phyloP scores from a whole-genome alignment of 2,113 vertebrate genomes.

The Clarias macrocephalus region DNA sequence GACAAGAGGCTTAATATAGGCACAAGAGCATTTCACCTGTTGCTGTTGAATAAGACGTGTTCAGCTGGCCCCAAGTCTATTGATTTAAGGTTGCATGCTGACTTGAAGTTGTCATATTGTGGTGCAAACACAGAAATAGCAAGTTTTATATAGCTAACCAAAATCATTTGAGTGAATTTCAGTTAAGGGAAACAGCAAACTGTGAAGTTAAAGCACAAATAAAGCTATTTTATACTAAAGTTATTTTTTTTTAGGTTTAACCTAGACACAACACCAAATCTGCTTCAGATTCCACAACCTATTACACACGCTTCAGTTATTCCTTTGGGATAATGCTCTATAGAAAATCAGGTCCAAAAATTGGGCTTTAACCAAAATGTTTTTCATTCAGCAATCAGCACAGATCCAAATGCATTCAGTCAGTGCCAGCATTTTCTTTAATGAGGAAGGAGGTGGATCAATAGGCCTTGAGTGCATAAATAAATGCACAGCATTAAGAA shows the following conservation, averaged over 20 bases:
- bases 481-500: constrained; percentile 3
- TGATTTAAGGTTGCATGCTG: constrained; percentile 39
- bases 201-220: not conserved
- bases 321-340: not conserved
- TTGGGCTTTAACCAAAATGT: constrained; percentile 24
- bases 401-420: constrained; percentile 23
- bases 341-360: constrained; percentile 6
- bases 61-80: constrained; percentile 49
- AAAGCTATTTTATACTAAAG: not conserved
- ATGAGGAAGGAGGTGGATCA: constrained; percentile 21
- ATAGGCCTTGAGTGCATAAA: constrained; percentile 33
- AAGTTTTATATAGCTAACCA: not conserved
- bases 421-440: constrained; percentile 46
- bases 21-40: constrained; percentile 55
- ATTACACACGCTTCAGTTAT: not conserved
- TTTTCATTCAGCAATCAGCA: constrained; percentile 31
- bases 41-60: not conserved
- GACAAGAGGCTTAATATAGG: constrained; percentile 40
- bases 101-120: constrained; percentile 39
- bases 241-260: not conserved
- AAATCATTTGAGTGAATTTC: not conserved
- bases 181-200: not conserved
- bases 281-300: not conserved
- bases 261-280: not conserved
- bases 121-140: constrained; percentile 3